A percentile compares a stretch with the other conserved stretches of the same genome.
These are phyloP conservation scores for Temnothorax curvispinosus DNA, from an alignment of 1,140 invertebrate species.

Conservation along the genomic window DNA sequence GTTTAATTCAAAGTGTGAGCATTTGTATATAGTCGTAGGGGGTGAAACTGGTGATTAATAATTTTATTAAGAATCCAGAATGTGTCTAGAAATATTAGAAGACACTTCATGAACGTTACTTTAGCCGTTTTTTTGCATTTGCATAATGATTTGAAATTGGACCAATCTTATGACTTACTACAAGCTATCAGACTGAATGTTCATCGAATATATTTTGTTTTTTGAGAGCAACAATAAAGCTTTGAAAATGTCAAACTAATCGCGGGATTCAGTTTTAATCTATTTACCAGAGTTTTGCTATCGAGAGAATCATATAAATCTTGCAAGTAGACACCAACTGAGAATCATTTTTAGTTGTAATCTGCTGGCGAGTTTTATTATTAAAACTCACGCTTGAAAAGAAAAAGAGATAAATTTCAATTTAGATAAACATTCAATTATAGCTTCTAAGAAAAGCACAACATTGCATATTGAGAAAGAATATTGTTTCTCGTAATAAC, in stretches of 20 bases:
- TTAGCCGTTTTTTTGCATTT: conserved; percentile 40
- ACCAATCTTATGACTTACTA: conserved; percentile 26
- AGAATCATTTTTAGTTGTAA: not conserved
- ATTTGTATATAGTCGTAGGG: conserved; percentile 36
- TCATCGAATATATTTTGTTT: conserved; percentile 5
- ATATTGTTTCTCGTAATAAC: not conserved
- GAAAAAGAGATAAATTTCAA: not conserved
- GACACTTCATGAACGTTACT: conserved; percentile 20
- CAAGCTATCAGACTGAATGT: conserved; percentile 22
- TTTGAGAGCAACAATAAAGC: not conserved
- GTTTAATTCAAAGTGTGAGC: not conserved
- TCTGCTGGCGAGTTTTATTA: not conserved
- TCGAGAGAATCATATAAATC: not conserved
- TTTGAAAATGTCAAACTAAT: not conserved
- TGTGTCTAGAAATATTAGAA: conserved; percentile 13
- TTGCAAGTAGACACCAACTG: not conserved
- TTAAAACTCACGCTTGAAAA: not conserved
- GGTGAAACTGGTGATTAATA: conserved; percentile 52
- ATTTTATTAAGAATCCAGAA: conserved; percentile 43
- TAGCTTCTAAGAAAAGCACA: conserved; percentile 23
- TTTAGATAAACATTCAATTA: conserved; percentile 26
- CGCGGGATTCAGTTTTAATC: not conserved
- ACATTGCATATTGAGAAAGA: conserved; percentile 20
- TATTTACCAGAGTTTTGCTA: not conserved
- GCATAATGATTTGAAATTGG: not conserved